Percentiles rank a stretch among this genome's conserved stretches.
These are phyloP conservation scores for Hedychridium roseum DNA, from an alignment of 2,888 invertebrate species.

Conservation along the genomic window DNA sequence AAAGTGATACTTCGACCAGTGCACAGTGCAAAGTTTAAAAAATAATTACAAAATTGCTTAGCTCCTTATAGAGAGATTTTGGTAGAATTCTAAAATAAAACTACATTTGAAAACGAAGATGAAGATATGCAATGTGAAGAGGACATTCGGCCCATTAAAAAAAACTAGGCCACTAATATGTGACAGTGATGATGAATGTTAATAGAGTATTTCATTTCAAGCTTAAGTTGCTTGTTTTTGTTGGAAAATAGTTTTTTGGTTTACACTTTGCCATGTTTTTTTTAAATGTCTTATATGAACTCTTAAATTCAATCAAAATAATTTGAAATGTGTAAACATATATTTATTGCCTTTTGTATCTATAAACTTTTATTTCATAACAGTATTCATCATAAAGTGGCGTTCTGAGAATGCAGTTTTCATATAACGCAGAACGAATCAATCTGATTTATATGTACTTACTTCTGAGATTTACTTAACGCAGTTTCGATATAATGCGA, in stretches of 20 bases:
- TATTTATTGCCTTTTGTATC: conserved; percentile 1
- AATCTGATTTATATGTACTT: too few relatives aligned
- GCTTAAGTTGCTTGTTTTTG: not conserved
- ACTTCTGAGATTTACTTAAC: too few relatives aligned
- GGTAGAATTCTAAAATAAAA: not conserved
- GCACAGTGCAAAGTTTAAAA: too few relatives aligned
- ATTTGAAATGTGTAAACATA: not conserved
- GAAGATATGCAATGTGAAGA: not conserved
- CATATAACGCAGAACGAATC: not conserved
- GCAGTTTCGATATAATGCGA: too few relatives aligned
- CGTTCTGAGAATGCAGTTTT: not conserved
- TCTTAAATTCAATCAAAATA: too few relatives aligned
- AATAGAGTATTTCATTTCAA: not conserved
- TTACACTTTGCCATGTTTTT: not conserved
- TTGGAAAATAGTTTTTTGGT: not conserved
- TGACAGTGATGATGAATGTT: conserved; percentile 2
- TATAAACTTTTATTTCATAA: conserved; percentile 1
- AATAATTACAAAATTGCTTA: not conserved
- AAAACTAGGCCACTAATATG: conserved; percentile 1
- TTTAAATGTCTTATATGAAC: not conserved
- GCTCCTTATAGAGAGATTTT: conserved; percentile 3
- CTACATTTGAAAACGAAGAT: conserved; percentile 1
- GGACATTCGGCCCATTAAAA: not conserved
- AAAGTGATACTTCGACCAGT: too few relatives aligned
- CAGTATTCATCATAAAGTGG: not conserved